Percentiles rank a stretch among this genome's conserved stretches.
These are phyloP conservation scores for Nettapus auritus DNA, from an alignment of 2,113 vertebrate genomes.

Conservation along the genomic window DNA sequence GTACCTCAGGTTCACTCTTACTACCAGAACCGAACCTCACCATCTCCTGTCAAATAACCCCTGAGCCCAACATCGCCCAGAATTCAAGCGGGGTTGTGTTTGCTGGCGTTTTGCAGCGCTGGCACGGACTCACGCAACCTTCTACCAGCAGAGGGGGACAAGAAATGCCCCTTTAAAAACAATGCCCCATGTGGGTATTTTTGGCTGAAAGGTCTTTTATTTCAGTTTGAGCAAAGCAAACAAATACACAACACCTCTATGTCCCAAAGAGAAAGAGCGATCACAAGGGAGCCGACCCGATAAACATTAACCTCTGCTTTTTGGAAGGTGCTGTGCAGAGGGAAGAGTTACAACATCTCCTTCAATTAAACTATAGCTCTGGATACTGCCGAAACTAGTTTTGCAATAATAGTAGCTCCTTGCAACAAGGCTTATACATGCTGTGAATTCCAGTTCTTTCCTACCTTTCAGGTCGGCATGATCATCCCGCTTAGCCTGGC, in stretches of 20 bases:
- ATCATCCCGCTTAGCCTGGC: constrained; percentile 24
- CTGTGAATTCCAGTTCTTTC: constrained; percentile 21
- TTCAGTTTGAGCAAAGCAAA: neutral
- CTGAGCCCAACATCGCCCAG: neutral
- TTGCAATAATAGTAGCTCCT: constrained; percentile 19
- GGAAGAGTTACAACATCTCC: constrained; percentile 35
- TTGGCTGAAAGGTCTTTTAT: neutral
- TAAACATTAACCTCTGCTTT: neutral
- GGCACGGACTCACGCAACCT: neutral
- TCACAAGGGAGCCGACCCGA: neutral
- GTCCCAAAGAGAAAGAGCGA: neutral
- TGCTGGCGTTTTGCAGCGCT: fast-evolving
- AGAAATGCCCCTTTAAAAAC: neutral
- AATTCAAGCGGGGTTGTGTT: fast-evolving
- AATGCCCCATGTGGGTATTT: fast-evolving
- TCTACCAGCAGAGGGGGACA: constrained; percentile 56
- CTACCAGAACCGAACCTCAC: neutral
- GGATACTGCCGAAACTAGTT: constrained; percentile 28
- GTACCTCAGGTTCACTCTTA: neutral
- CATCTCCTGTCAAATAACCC: neutral
- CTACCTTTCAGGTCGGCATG: constrained; percentile 59
- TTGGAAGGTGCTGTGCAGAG: neutral
- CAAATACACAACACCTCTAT: neutral
- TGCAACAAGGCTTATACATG: constrained; percentile 28
- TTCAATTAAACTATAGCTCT: neutral